These are phyloP conservation scores for Drosophila dunni DNA, from an alignment of 1,140 invertebrate species.

Conservation along the genomic window DNA sequence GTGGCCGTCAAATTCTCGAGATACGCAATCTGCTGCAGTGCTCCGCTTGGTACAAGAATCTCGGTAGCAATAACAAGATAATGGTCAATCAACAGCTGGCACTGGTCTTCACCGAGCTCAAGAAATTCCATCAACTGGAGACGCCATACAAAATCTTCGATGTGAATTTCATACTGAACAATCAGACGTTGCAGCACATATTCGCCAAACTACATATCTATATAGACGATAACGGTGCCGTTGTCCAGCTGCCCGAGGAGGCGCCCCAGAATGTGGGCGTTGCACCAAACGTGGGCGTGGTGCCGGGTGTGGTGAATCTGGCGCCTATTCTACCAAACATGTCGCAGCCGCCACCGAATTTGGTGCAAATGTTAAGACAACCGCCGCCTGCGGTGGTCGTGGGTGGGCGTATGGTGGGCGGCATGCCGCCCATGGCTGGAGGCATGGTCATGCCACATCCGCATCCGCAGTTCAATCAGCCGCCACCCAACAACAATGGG, in stretches of 20 bases:
- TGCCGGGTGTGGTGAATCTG: constrained; percentile 9
- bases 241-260: constrained; percentile 85
- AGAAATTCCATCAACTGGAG: constrained; percentile 86
- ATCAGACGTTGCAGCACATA: constrained; percentile 86
- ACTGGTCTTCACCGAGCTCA: constrained; percentile 86
- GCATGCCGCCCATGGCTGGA: constrained; percentile 49
- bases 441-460: constrained; percentile 23
- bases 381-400: constrained; percentile 65
- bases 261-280: constrained; percentile 24
- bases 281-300: not conserved
- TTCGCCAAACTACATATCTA: constrained; percentile 86
- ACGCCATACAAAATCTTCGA: constrained; percentile 86
- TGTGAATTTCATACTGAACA: constrained; percentile 85
- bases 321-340: constrained; percentile 53
- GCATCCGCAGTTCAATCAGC: constrained; percentile 76
- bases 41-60: constrained; percentile 88
- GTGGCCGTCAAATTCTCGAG: constrained; percentile 83
- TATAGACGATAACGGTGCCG: constrained; percentile 86
- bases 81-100: constrained; percentile 88
- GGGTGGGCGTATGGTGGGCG: constrained; percentile 4
- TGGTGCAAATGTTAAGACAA: constrained; percentile 64
- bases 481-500: constrained; percentile 36
- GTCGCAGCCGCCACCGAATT: constrained; percentile 66
- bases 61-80: constrained; percentile 89
- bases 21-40: constrained; percentile 87